These are phyloP conservation scores for Aphelenchoides fujianensis DNA, from an alignment of 1,140 invertebrate species.

Conservation along the genomic window DNA sequence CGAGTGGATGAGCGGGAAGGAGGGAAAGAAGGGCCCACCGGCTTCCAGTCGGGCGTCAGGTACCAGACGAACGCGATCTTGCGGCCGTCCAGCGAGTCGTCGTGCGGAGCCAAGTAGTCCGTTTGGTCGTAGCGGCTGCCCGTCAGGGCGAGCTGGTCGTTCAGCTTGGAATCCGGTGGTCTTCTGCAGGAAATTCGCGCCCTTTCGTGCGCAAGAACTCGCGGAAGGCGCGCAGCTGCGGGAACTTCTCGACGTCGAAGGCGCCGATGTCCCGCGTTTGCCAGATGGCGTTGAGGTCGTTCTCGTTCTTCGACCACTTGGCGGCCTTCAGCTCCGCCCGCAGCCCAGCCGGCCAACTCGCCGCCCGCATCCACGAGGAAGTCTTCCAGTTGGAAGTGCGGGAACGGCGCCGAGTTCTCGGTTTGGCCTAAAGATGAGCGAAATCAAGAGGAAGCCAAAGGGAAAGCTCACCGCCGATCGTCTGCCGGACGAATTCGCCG, in stretches of 20 bases:
- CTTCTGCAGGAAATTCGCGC: constrained; percentile 30
- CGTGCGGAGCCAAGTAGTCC: constrained; percentile 26
- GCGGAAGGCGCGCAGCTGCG: constrained; percentile 28
- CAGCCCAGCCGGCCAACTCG: constrained; percentile 24
- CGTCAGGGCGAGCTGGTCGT: constrained; percentile 37
- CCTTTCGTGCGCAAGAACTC: constrained; percentile 31
- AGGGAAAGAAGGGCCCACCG: too few relatives aligned
- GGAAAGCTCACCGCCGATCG: neutral
- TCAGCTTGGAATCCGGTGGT: constrained; percentile 38
- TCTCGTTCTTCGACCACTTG: constrained; percentile 25
- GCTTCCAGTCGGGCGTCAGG: constrained; percentile 30
- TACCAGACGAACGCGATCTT: constrained; percentile 47
- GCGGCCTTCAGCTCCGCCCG: constrained; percentile 10
- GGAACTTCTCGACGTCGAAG: constrained; percentile 36
- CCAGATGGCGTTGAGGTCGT: constrained; percentile 39
- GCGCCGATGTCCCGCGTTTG: constrained; percentile 36
- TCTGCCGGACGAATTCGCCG: neutral
- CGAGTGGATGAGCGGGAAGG: neutral
- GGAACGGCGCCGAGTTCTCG: constrained; percentile 39
- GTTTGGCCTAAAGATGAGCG: constrained; percentile 39
- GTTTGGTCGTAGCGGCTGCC: constrained; percentile 34
- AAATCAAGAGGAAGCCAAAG: constrained; percentile 6
- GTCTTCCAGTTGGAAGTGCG: constrained; percentile 34
- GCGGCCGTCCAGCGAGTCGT: constrained; percentile 27
- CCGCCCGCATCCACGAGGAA: constrained; percentile 26